Base-by-base conservation (phyloP, 2,888 invertebrate genomes). In the Eremobia ochroleuca region DNA sequence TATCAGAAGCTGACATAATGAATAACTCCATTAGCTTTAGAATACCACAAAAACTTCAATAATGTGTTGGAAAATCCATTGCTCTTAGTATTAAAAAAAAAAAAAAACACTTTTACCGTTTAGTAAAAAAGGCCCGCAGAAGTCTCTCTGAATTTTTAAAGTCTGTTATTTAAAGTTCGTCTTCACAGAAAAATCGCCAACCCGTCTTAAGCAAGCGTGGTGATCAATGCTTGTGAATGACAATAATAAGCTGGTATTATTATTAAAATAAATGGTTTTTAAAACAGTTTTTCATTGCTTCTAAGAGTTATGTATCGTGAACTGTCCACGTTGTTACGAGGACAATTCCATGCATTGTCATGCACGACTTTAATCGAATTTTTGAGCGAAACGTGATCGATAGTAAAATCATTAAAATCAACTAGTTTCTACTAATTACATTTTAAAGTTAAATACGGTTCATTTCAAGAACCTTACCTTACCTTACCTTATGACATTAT, bases 331-430 rank as follows among this genome's bases (percentile, higher is more conserved):
- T 77, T n/a, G n/a, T n/a, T n/a, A n/a, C n/a, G n/a, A n/a, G n/a
- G 52, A 46, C 37, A 55, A 37, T n/a, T n/a, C n/a, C n/a, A n/a
- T n/a, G n/a, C n/a, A n/a, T n/a, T n/a, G n/a, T n/a, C n/a, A n/a
- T 43, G 46, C 55, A 62, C 55, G 65, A 68, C 28, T n/a, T n/a
- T 82, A 82, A 74, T 74, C 31, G 40, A 72, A 72, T 58, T 68
- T 77, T 65, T 65, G 65, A 55, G 11, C 31, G 37, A 73, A 82
- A 85, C 86, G 83, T 83, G 86, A 85, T 31, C 65, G 78, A 82
- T 82, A 77, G 13, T 69, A 66, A 43, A 78, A 75, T 59, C 72
- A 83, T 85, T 78, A 66, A 83, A 72, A 73, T 18, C 58, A 61
- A 62, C n/a, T 69, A 49, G 61, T 74, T 85, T 77, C 61, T 46